Evolutionary conservation across 2,113 vertebrate genomes (phyloP), one percentile per base, ranked within the genome.

Genomic region (Apodemus speciosus): DNA sequence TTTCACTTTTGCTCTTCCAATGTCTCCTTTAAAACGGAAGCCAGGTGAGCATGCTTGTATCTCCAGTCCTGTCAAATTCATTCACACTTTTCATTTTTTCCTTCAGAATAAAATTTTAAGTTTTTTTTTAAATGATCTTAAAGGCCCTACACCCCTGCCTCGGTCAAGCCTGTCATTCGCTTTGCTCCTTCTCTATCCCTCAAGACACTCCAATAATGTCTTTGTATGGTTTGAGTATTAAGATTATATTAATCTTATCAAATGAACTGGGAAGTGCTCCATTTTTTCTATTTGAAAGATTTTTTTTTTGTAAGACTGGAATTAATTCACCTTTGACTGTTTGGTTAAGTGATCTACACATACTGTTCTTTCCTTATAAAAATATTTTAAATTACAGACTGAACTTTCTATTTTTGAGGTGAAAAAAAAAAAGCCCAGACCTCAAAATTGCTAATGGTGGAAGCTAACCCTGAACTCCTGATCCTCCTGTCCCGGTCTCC

Each of bases 321-420:
- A 92, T 96, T 87, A 87, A 83, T 92, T 90, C 40, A 51, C 73
- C 75, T 43, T 83, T 90, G 49, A 92, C 25, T 94, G 85, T 89
- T 92, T 87, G 69, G 53, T 87, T 86, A 92, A 96, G 69, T 13
- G 38, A 77, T 51, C 58, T 81, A 83, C 32, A 76, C 60, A 89
- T 75, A 90, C 49, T 71, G 14, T 76, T 92, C n/a, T 49, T 71
- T 88, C 49, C 80, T 73, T 86, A n/a, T 85, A 71, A 72, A 73
- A 90, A 75, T 87, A 87, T 72, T 94, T 83, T 83, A 84, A 87
- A 64, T 89, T 92, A 90, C 30, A 83, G 90, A 81, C 20, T 72
- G 69, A 83, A 72, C 81, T 94, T 85, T 85, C 60, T 66, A 66
- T n/a, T 85, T 85, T 85, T 85, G 83, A 85, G 83, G 62, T 11